Evolutionary conservation across 2,113 vertebrate species (phyloP).

Genomic region (Pygathrix nemaeus): DNA sequence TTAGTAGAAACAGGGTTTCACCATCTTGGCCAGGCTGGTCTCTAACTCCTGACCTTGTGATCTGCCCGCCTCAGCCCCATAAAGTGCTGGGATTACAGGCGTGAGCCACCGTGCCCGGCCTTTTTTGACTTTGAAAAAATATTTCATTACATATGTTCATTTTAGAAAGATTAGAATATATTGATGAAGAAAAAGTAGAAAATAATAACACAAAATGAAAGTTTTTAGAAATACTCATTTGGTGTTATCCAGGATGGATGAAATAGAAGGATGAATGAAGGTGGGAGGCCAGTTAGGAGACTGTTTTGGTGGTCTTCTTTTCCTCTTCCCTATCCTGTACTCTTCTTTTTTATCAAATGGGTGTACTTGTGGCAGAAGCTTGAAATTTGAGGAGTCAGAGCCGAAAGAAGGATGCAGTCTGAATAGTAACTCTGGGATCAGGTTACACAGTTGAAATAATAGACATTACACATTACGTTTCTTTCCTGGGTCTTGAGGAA

Average conservation of each 20-base stretch:
- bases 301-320: not conserved
- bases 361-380: not conserved
- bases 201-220: not conserved
- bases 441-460: not conserved
- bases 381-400: not conserved
- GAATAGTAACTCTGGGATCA: not conserved
- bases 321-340: not conserved
- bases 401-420: not conserved
- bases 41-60: too few species aligned
- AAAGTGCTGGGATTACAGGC: too few species aligned
- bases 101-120: too few species aligned
- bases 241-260: not conserved
- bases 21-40: too few species aligned
- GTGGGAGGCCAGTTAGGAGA: not conserved
- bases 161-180: not conserved
- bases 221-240: not conserved
- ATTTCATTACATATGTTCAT: not conserved
- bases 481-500: not conserved
- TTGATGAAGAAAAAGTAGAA: not conserved
- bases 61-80: too few species aligned
- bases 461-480: not conserved
- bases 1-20: too few species aligned
- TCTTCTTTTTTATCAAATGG: not conserved
- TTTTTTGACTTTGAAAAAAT: not conserved
- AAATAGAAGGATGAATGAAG: not conserved